Percentiles rank a stretch among this genome's conserved stretches.
These are phyloP conservation scores for Phycodurus eques DNA, from an alignment of 2,113 vertebrate species.

Conservation along the genomic window DNA sequence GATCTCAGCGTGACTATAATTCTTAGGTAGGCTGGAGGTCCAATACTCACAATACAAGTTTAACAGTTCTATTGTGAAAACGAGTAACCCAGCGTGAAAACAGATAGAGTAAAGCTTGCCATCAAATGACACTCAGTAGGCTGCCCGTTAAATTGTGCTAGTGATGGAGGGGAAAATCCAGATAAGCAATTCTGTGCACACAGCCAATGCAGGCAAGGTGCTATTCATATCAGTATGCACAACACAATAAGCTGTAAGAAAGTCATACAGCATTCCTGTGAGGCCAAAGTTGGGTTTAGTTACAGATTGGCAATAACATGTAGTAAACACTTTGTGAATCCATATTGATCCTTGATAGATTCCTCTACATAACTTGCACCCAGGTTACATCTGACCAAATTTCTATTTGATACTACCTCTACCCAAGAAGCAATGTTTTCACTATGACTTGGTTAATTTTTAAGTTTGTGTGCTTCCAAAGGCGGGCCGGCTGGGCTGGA, in stretches of 20 bases:
- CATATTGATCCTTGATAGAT: background rate
- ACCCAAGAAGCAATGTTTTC: background rate
- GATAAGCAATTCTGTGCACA: conserved; percentile 36
- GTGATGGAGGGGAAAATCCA: conserved; percentile 34
- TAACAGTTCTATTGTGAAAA: conserved; percentile 53
- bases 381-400: background rate
- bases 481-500: background rate
- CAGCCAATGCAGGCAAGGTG: conserved; percentile 35
- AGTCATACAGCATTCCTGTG: conserved; percentile 5
- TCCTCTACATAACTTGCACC: background rate
- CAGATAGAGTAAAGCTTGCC: conserved; percentile 40
- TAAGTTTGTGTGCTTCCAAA: background rate
- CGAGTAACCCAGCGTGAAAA: conserved; percentile 37
- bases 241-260: conserved; percentile 27
- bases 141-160: conserved; percentile 48
- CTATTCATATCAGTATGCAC: conserved; percentile 13
- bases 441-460: background rate
- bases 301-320: conserved; percentile 1
- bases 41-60: conserved; percentile 40
- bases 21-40: conserved; percentile 49
- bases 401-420: background rate
- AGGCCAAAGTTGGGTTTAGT: conserved; percentile 13
- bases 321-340: background rate
- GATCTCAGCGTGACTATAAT: conserved; percentile 40
- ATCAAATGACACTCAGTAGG: conserved; percentile 53